Evolutionary conservation across 2,888 invertebrate species (phyloP).

Genomic region (Cosmia pyralina): DNA sequence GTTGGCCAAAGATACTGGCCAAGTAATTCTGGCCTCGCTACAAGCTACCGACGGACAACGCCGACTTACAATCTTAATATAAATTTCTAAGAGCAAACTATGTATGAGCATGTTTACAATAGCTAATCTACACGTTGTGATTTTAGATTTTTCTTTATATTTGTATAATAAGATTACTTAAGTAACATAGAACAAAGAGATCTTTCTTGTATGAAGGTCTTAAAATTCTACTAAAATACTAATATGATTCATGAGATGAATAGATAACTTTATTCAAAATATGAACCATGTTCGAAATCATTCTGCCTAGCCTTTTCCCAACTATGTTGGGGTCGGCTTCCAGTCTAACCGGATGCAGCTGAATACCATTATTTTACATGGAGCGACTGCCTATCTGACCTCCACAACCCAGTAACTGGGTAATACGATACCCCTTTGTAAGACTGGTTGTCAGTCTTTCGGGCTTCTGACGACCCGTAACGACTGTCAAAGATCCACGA

Average conservation of each 20-base stretch:
- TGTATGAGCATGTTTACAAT: slow-evolving; percentile 41
- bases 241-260: slow-evolving; percentile 21
- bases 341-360: too few relatives aligned
- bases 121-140: slow-evolving; percentile 24
- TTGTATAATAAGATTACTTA: slow-evolving; percentile 12
- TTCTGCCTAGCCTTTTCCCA: too few relatives aligned
- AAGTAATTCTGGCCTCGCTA: slow-evolving; percentile 76
- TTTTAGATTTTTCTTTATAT: slow-evolving; percentile 18
- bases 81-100: slow-evolving; percentile 45
- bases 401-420: too few relatives aligned
- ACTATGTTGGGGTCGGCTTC: too few relatives aligned
- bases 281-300: slow-evolving; percentile 4
- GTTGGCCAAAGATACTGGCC: slow-evolving; percentile 81
- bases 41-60: slow-evolving; percentile 67
- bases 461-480: too few relatives aligned
- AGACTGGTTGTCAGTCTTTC: too few relatives aligned
- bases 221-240: slow-evolving; percentile 26
- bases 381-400: too few relatives aligned
- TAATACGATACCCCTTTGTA: too few relatives aligned
- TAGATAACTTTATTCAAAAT: slow-evolving; percentile 4
- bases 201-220: background rate
- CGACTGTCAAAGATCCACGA: too few relatives aligned
- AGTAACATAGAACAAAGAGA: slow-evolving; percentile 23
- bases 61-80: slow-evolving; percentile 52
- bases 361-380: too few relatives aligned